Evolutionary conservation across 2,888 invertebrate species (phyloP), one percentile per base, ranked within the genome.

Genomic region (Agriopis aurantiaria): DNA sequence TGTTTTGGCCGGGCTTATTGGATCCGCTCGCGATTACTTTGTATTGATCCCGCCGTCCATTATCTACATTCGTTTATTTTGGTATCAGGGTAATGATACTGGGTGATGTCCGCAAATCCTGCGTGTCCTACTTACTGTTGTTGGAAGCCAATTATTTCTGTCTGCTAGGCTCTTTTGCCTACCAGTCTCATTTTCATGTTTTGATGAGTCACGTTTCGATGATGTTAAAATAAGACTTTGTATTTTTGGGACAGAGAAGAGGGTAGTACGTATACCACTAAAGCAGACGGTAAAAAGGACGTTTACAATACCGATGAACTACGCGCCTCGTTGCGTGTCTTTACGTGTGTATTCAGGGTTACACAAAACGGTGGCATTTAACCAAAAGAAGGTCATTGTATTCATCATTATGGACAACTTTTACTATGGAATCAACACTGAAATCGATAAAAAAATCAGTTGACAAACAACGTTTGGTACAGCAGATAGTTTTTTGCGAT

Each of bases 11-110:
- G 83, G 88, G 93, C 91, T 93, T 93, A 94, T 93, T 93, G 93
- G 93, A 92, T 93, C 91, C 90, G 90, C 84, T 90, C 85, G 91
- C 93, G 93, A 94, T 93, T 93, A 93, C 93, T 92, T 92, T 91
- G 92, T 93, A 94, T 94, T 92, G 93, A 93, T 94, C 91, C 90
- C 86, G 87, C 84, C 89, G 91, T 92, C 92, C 92, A 92, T 93
- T 93, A 93, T 92, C 91, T 91, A 91, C 88, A 89, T 92, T 92
- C 91, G 91, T 92, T 93, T 91, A 90, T 92, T 92, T 91, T 90
- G 86, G 89, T 90, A 90, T 91, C 91, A 84, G 83, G 84, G 88
- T 90, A 91, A 92, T 92, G 91, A 89, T 91, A 89, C 86, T 78
- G 85, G 83, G 87, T 88, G 88, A 88, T 88, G 85, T 88, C 85